A percentile compares a stretch with the other conserved stretches of the same genome.
Evolutionary conservation across 2,113 vertebrate genomes (phyloP).

Genomic region (Gymnarchus niloticus): DNA sequence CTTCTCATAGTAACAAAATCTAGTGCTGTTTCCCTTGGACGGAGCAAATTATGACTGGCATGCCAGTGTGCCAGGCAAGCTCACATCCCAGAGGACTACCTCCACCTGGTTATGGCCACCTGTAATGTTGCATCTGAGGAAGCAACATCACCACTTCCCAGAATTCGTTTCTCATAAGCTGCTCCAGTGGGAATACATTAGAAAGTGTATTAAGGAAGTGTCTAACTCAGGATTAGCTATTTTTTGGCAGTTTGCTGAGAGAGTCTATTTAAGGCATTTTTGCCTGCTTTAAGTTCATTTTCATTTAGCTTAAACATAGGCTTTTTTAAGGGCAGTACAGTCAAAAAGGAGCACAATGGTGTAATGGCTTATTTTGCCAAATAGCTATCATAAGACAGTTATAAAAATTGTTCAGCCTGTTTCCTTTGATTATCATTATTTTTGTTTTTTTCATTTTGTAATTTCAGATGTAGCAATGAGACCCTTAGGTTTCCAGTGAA

Average conservation of each 20-base stretch:
- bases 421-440: not conserved
- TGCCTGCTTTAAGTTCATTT: not conserved
- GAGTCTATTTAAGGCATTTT: not conserved
- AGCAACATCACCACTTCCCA: not conserved
- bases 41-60: not conserved
- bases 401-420: not conserved
- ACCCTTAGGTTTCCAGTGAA: not conserved
- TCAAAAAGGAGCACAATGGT: not conserved
- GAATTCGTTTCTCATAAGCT: not conserved
- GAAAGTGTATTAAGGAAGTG: not conserved
- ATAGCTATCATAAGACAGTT: not conserved
- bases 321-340: conserved; percentile 1
- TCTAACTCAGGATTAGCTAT: not conserved
- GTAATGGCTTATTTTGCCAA: not conserved
- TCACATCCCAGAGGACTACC: not conserved
- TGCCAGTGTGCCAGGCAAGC: not conserved
- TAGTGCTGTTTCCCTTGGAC: not conserved
- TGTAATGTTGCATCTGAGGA: not conserved
- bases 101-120: not conserved
- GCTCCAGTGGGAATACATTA: not conserved
- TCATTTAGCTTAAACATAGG: not conserved
- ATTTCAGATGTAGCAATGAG: not conserved
- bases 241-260: not conserved
- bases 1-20: not conserved
- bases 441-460: conserved; percentile 2